Conservation (phyloP, 37 sponge, comb jelly and placozoan species). For the Axinella damicornis region DNA sequence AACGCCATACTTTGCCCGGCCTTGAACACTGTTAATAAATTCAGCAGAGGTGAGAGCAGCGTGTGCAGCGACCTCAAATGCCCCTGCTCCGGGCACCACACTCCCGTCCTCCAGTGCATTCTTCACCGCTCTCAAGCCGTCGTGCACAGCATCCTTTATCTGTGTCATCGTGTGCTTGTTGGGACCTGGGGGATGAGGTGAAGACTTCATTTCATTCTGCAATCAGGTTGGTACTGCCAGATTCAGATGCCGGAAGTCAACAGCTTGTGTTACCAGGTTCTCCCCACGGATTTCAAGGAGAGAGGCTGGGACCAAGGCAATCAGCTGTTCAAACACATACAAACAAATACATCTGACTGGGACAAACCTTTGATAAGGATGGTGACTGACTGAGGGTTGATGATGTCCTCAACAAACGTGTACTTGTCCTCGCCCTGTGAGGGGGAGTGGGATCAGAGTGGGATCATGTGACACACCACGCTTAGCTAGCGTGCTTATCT, state of each 20-base stretch:
- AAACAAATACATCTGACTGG: too few species aligned
- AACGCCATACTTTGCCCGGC: constrained; percentile 92
- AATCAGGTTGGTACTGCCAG: too few species aligned
- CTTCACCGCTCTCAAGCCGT: constrained; percentile 98
- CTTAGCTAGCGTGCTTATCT: too few species aligned
- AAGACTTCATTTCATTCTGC: too few species aligned
- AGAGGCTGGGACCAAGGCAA: neutral
- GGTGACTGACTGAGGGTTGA: constrained; percentile 93
- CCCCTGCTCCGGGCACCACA: constrained; percentile 97
- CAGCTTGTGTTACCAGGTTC: too few species aligned
- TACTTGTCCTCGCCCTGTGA: constrained; percentile 96
- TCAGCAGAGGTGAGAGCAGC: constrained; percentile 79
- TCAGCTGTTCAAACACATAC: neutral
- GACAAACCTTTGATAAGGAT: constrained; percentile 95
- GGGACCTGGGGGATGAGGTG: constrained; percentile 67
- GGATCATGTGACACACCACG: too few species aligned
- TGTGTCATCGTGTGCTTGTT: constrained; percentile 98
- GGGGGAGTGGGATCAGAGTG: too few species aligned
- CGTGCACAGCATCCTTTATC: constrained; percentile 97
- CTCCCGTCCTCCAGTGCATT: constrained; percentile 95
- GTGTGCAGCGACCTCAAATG: constrained; percentile 94
- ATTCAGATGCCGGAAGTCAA: too few species aligned
- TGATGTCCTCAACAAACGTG: constrained; percentile 95
- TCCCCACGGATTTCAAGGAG: too few species aligned
- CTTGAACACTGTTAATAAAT: constrained; percentile 86